Base-by-base conservation (phyloP, 2,113 vertebrate genomes). In the Poeciliopsis prolifica region DNA sequence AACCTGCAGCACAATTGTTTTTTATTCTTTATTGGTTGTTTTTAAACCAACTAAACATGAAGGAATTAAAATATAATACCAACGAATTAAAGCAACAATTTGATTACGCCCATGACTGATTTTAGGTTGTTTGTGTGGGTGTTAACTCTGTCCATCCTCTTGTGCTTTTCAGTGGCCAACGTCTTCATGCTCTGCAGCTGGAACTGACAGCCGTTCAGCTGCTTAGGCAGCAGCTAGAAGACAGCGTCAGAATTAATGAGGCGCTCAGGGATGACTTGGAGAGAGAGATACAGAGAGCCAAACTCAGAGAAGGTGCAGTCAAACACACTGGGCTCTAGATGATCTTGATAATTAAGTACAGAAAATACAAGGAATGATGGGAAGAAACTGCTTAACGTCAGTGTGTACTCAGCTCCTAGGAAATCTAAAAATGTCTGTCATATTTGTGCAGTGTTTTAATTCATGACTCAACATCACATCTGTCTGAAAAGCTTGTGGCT, bases 141-240 rank as follows among this genome's bases (percentile, higher is more conserved):
- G 0, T 48, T 0, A 31, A 70, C 14, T 68, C 2, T 15, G 22
- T 72, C 13, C 11, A 14, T 63, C 0, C 67, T 4, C 17, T 1
- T 31, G 9, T 84, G 60, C 68, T 65, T 80, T 82, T 10, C 91
- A 95, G 95, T 61, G 87, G 87, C 61, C 91, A 92, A 85, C 92
- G 92, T 70, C 90, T 95, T 60, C 94, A 95, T 6, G 92, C 87
- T 68, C 88, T 98, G 80, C 96, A 97, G 61, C 85, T 95, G 13
- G 97, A 98, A 80, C 82, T 98, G 67, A 93, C 94, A 2, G 92
- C 91, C 0, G 86, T 98, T 79, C 92, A 93, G 29, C 87, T 95
- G 64, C 94, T 99, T 61, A 90, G 96, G 66, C 95, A 95, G 83
- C 96, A 97, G 68, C 94, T 98, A 2, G 96, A 99, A 77, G 94